Evolutionary conservation across 2,113 vertebrate genomes (phyloP), one percentile per base, ranked within the genome.

Genomic region (Seriola aureovittata): DNA sequence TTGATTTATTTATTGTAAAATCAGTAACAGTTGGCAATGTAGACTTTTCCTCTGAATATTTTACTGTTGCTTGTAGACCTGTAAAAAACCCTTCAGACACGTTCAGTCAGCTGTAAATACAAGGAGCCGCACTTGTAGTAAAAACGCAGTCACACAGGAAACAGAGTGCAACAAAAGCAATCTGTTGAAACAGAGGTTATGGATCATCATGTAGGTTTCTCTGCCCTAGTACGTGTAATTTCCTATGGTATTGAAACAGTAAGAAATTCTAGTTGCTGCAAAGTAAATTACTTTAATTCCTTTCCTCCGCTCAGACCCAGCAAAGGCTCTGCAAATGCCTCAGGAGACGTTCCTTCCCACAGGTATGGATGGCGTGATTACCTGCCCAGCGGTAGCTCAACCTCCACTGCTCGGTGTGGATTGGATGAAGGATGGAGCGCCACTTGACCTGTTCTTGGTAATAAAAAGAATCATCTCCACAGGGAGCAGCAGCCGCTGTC

Each of bases 351-450:
- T 92, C 89, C 95, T 99, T 17, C 96, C 98, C 10, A 94, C 96
- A 8, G 98, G 97, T 19, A 95, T 98, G 97, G 91, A 25, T 14
- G 97, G 97, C 0, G 77, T 93, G 79, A 95, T 99, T 84, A 81
- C 65, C 64, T 99, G 98, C 74, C 96, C 97, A 0, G 73, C 81
- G 60, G 84, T 92, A 2, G 96, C 97, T 85, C 95, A 97, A 19
- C 98, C 98, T 0, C 96, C 97, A 0, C 91, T 99, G 73, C 95
- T 97, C 32, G 96, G 90, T 0, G 95, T 99, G 80, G 95, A 91
- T 76, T 99, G 98, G 98, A 97, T 94, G 0, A 97, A 97, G 83
- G 97, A 99, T 0, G 97, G 97, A 21, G 92, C 78, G 55, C 92
- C 93, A 0, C 90, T 99, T 23, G 95, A 97, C 79, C 91, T 97